Conservation (phyloP, 2,797 vertebrate species). For the Strix occidentalis region DNA sequence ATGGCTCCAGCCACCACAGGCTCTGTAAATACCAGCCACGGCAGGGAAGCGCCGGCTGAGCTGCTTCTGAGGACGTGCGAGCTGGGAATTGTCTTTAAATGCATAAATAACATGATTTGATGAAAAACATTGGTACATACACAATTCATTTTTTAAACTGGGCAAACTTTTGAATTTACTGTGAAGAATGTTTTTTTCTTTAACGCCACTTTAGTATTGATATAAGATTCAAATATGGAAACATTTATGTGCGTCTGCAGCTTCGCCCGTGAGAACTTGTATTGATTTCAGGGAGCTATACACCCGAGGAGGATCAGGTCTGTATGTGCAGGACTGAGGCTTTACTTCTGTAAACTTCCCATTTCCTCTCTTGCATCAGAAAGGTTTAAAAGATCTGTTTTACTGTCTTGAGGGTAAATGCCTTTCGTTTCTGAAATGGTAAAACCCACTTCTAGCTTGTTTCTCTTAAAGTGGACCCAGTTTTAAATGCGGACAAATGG, state of each 20-base stretch:
- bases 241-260: neutral
- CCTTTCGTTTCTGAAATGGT: constrained; percentile 46
- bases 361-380: constrained; percentile 28
- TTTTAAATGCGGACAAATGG: neutral
- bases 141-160: neutral
- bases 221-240: neutral
- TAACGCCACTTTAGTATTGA: neutral
- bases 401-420: constrained; percentile 55
- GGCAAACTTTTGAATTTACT: neutral
- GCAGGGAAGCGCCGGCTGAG: neutral
- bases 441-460: neutral
- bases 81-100: neutral
- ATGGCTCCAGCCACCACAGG: rapidly evolving
- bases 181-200: neutral
- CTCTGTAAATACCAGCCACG: too few species aligned
- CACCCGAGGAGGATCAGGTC: neutral
- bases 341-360: constrained; percentile 13
- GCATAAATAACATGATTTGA: neutral
- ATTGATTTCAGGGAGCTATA: neutral
- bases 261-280: neutral
- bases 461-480: neutral
- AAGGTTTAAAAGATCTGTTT: constrained; percentile 29
- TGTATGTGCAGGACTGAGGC: neutral
- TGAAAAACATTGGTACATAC: neutral
- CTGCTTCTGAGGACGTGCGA: neutral